Percentiles rank a stretch among this genome's conserved stretches.
Conservation (phyloP, 2,888 invertebrate species). For the Crocallis elinguaria region DNA sequence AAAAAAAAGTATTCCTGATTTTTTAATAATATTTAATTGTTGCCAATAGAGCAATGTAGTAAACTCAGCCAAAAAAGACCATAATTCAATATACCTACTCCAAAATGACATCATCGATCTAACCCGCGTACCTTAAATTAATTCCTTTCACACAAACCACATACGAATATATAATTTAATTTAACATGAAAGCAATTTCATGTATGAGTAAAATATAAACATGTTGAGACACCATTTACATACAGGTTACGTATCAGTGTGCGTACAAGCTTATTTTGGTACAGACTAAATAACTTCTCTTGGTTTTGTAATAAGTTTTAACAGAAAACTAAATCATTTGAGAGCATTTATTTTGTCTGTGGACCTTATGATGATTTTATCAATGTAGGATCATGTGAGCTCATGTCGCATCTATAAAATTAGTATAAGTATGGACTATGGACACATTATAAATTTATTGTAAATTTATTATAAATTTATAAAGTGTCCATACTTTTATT, state of each 20-base stretch:
- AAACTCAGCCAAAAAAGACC: not conserved
- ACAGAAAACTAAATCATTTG: not conserved
- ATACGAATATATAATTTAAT: slow-evolving; percentile 76
- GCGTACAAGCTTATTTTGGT: not conserved
- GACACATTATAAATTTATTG: too few species aligned
- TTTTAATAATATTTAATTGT: not conserved
- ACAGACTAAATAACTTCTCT: not conserved
- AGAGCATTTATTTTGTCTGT: slow-evolving; percentile 1
- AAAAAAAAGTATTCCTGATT: not conserved
- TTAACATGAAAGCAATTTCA: slow-evolving; percentile 75
- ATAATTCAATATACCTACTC: not conserved
- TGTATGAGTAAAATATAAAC: slow-evolving; percentile 67
- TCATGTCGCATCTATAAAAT: not conserved
- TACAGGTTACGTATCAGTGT: slow-evolving; percentile 14
- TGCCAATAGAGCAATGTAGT: not conserved
- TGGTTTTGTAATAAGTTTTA: not conserved
- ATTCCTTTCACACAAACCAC: slow-evolving; percentile 62
- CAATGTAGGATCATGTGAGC: not conserved
- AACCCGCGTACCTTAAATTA: slow-evolving; percentile 35
- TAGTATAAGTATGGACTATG: not conserved
- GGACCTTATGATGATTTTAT: not conserved
- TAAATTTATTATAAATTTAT: too few species aligned
- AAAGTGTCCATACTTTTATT: too few species aligned
- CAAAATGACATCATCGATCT: slow-evolving; percentile 40
- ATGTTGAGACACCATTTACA: slow-evolving; percentile 30